Evolutionary conservation across 2,888 invertebrate species (phyloP), one percentile per base, ranked within the genome.

Genomic region (Apoderus coryli): DNA sequence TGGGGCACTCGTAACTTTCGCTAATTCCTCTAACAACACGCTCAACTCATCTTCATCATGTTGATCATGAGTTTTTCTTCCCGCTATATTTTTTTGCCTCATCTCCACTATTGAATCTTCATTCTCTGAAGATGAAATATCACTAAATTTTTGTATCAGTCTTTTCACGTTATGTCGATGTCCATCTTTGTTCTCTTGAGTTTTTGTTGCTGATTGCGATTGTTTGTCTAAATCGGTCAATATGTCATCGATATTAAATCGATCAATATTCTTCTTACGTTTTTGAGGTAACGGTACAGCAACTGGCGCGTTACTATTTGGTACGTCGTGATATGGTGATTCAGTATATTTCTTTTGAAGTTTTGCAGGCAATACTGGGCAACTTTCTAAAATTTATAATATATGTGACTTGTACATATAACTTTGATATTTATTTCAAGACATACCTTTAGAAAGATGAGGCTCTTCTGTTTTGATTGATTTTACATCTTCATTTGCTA

Each of bases 1-100:
- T 1, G 60, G 59, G 0, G 59, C 58, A 25, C 44, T 49, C 3
- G 59, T 58, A 14, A 60, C 56, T 41, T 59, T 56, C 6, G 52
- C 45, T 25, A 60, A 43, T 36, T 60, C 54, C 12, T 53, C 50
- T 25, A 61, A 39, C 6, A 60, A 36, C 26, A 39, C 36, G 34
- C 49, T 50, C 27, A 60, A 43, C 31, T 60, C 58, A 28, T 57
- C 52, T 1, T 54, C 52, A 38, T 52, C 41, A 24, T 14, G 9
- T 25, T 22, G 27, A 13, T 10, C 19, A n/a, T 31, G 14, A 15
- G 10, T 7, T 6, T 14, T 14, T 24, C 25, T 25, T 22, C 14
- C 30, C 3, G 22, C 24, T 11, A 27, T 23, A 6, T 22, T 30
- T 29, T 41, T 40, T 31, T 32, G 22, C 22, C 43, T 31, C 31